Base-by-base conservation (phyloP, 2,113 vertebrate genomes). In the Casuarius casuarius region DNA sequence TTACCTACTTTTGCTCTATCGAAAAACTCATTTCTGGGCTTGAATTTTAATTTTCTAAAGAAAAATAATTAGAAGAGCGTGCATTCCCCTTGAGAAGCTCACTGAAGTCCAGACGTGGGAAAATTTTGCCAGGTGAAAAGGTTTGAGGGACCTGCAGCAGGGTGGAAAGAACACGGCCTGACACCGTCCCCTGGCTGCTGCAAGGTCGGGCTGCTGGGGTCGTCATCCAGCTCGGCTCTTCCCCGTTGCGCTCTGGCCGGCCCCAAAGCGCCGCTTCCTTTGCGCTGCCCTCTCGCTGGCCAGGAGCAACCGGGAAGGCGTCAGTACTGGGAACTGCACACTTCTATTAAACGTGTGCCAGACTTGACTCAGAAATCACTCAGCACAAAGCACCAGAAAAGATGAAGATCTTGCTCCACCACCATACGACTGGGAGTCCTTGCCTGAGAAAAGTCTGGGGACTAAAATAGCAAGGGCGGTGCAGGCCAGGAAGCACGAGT, bases 401-500 rank as follows among this genome's bases (percentile, higher is more conserved):
- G 54, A 84, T 70, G 26, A 17, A 70, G 56, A 84, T 89, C 59
- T 92, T 75, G 29, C 61, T 90, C 61, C 81, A 10, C 42, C 33
- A 35, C 62, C 14, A 1, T 14, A 6, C 63, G 87, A 84, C 0
- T 0, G 87, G 58, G 82, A 90, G n/a, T 46, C 35, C 79, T 88
- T 0, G 4, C 67, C 72, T 71, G 65, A 88, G 59, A 83, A 70
- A 58, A 29, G 61, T 67, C 42, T 80, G 58, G 35, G 51, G 46
- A 66, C 20, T 22, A n/a, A 94, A 97, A 91, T 94, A 93, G 76
- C 77, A 84, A 82, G 95, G 95, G 92, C 90, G 83, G 86, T 62
- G 51, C 92, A 84, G 80, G 83, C 29, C 42, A 82, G 94, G 90
- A 96, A 93, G 77, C 6, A 68, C 65, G 84, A 93, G 77, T 93